These are phyloP conservation scores for Eristalis tenax DNA, from an alignment of 2,888 invertebrate genomes.

Conservation along the genomic window DNA sequence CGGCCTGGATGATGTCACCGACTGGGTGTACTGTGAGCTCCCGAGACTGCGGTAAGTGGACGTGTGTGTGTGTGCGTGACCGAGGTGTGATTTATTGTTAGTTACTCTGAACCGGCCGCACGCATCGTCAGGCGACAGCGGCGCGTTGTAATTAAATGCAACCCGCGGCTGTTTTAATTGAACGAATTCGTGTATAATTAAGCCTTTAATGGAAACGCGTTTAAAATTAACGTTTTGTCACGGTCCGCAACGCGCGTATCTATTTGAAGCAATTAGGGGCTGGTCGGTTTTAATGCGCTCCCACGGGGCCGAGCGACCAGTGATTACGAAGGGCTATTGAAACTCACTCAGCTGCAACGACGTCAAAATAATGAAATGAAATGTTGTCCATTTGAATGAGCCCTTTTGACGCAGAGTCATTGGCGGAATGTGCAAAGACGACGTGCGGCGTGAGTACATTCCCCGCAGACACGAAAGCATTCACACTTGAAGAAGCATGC, in stretches of 20 bases:
- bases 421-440: too few species aligned
- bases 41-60: conserved; percentile 86
- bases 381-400: too few species aligned
- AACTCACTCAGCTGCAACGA: background rate
- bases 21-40: conserved; percentile 90
- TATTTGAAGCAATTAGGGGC: background rate
- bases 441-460: too few species aligned
- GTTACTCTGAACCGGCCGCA: background rate
- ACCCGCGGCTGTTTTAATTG: conserved; percentile 17
- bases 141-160: background rate
- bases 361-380: background rate
- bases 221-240: background rate
- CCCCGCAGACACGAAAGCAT: too few species aligned
- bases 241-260: background rate
- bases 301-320: background rate
- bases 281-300: background rate
- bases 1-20: conserved; percentile 89
- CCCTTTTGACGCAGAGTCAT: too few species aligned
- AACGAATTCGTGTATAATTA: conserved; percentile 21
- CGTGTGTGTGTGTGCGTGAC: background rate
- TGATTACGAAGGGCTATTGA: background rate
- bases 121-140: background rate
- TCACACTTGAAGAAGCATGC: too few species aligned
- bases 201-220: conserved; percentile 8
- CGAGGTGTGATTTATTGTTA: background rate